These are phyloP conservation scores for Gymnocephalus cernua DNA, from an alignment of 2,113 vertebrate species.

Conservation along the genomic window DNA sequence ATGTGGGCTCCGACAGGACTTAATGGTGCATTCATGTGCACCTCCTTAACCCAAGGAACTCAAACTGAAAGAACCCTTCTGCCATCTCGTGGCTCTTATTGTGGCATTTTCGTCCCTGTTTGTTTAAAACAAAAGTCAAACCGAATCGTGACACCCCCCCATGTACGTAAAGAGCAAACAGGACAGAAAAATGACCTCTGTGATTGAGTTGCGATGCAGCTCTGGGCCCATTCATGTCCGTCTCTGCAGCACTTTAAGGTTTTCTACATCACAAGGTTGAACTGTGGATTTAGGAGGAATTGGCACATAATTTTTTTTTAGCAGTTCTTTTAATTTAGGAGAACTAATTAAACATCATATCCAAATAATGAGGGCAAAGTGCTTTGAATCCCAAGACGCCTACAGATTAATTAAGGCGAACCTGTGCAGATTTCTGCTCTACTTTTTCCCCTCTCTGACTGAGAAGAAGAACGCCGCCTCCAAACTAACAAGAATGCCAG, in stretches of 20 bases:
- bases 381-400: constrained; percentile 43
- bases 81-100: too few species aligned
- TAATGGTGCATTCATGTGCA: too few species aligned
- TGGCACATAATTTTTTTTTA: background rate
- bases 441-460: constrained; percentile 19
- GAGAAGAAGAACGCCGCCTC: constrained; percentile 22
- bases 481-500: constrained; percentile 6
- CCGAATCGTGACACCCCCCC: too few species aligned
- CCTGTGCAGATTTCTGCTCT: constrained; percentile 39
- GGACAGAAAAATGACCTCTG: too few species aligned
- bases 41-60: too few species aligned
- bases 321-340: constrained; percentile 61
- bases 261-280: background rate
- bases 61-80: too few species aligned
- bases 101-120: too few species aligned
- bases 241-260: background rate
- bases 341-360: constrained; percentile 74
- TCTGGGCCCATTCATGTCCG: too few species aligned
- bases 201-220: too few species aligned
- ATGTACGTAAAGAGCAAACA: too few species aligned
- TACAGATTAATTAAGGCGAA: constrained; percentile 62
- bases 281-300: constrained; percentile 21
- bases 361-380: constrained; percentile 51
- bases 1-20: too few species aligned
- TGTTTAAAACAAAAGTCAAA: too few species aligned